These are phyloP conservation scores for Heteromyza rotundicornis DNA, from an alignment of 2,888 invertebrate genomes.

Conservation along the genomic window DNA sequence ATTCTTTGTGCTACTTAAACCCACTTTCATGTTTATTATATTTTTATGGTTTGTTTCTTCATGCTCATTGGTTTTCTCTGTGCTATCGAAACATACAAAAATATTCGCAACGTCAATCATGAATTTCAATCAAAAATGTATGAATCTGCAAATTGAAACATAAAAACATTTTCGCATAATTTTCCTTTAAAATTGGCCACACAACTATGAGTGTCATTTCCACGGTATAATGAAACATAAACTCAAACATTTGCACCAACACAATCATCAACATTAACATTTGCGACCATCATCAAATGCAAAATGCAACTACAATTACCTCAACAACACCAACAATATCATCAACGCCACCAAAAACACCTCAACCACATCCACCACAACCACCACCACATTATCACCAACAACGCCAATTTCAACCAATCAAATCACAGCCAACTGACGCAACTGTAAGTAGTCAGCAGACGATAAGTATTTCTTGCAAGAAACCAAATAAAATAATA, in stretches of 20 bases:
- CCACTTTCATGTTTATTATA: too few species aligned
- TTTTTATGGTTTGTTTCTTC: too few species aligned
- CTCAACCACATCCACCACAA: constrained; percentile 21
- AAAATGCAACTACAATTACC: neutral
- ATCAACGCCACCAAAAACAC: constrained; percentile 12
- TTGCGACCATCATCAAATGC: neutral
- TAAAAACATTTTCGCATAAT: too few species aligned
- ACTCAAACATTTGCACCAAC: neutral
- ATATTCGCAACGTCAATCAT: too few species aligned
- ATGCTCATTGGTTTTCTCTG: too few species aligned
- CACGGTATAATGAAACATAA: neutral
- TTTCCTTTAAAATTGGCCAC: neutral
- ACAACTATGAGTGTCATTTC: too few species aligned
- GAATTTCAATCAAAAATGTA: too few species aligned
- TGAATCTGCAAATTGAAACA: too few species aligned
- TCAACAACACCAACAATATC: constrained; percentile 9
- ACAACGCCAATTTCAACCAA: constrained; percentile 26
- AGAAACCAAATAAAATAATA: neutral
- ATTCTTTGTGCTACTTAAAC: too few species aligned
- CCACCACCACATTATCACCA: constrained; percentile 13
- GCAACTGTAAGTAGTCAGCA: constrained; percentile 44
- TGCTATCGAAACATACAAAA: too few species aligned
- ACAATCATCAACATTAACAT: constrained; percentile 11
- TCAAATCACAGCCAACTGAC: constrained; percentile 39
- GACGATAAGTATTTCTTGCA: constrained; percentile 17